A percentile compares a stretch with the other conserved stretches of the same genome.
Conservation (phyloP, 2,888 invertebrate species). For the Ephialtes manifestator region DNA sequence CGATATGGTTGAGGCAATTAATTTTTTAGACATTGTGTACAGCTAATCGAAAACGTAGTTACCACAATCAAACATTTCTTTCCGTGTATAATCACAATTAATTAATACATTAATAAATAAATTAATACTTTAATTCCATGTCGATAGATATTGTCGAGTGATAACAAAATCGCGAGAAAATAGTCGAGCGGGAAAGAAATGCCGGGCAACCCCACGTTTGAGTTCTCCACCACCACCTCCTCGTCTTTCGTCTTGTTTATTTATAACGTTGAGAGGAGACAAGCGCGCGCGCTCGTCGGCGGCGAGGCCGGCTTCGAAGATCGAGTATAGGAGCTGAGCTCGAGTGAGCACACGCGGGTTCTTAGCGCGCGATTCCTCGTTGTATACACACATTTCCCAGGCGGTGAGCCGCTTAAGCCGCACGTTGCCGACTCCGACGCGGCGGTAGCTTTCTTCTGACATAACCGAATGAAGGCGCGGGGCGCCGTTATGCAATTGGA, state of each 20-base stretch:
- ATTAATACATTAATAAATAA: too few relatives aligned
- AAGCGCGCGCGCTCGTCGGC: conserved; percentile 40
- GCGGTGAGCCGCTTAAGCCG: conserved; percentile 51
- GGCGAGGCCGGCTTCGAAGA: conserved; percentile 47
- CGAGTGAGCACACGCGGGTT: conserved; percentile 45
- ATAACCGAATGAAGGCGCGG: conserved; percentile 86
- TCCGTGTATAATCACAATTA: too few relatives aligned
- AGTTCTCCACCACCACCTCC: conserved; percentile 13
- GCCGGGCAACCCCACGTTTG: conserved; percentile 54
- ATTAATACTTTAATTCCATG: too few relatives aligned
- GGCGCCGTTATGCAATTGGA: conserved; percentile 85
- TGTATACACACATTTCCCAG: conserved; percentile 69
- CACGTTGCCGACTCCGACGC: conserved; percentile 64
- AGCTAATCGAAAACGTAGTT: too few relatives aligned
- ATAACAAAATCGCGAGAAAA: conserved; percentile 47
- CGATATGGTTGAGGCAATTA: too few relatives aligned
- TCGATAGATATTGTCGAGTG: conserved; percentile 45
- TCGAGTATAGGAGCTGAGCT: conserved; percentile 22
- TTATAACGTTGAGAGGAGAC: conserved; percentile 60
- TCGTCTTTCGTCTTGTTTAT: conserved; percentile 60
- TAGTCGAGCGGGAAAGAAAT: conserved; percentile 53
- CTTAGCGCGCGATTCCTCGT: conserved; percentile 25
- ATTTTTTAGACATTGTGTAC: too few relatives aligned
- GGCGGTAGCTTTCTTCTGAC: conserved; percentile 85
- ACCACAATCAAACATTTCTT: too few relatives aligned